phyloP scores from a whole-genome alignment of 2,113 vertebrate genomes.

The Cariama cristata region DNA sequence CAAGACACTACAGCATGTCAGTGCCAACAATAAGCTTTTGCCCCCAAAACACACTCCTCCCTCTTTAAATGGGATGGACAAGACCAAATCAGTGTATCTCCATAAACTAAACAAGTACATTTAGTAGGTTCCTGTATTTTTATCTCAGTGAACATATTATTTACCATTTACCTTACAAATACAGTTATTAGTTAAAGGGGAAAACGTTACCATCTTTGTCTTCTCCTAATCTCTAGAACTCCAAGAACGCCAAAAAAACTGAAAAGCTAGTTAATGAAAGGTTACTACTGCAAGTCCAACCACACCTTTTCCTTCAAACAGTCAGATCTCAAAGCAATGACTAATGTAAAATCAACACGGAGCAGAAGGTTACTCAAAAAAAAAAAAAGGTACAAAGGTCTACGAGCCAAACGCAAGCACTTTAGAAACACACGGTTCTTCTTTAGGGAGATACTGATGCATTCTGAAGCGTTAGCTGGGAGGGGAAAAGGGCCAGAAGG shows the following conservation, averaged over 20 bases:
- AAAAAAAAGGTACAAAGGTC: not conserved
- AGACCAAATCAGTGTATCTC: not conserved
- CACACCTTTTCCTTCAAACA: constrained; percentile 49
- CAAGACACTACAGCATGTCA: accelerated
- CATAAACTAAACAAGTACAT: not conserved
- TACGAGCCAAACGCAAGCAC: not conserved
- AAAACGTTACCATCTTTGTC: not conserved
- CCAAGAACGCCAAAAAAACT: not conserved
- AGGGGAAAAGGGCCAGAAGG: not conserved
- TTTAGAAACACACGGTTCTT: not conserved
- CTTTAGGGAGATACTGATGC: not conserved
- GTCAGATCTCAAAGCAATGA: not conserved
- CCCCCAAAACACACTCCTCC: not conserved
- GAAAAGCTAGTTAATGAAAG: not conserved
- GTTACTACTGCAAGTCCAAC: not conserved
- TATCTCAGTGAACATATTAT: not conserved
- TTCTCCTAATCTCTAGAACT: not conserved
- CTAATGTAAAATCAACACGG: not conserved
- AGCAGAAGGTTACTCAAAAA: not conserved
- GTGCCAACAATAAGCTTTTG: not conserved
- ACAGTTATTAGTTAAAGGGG: not conserved
- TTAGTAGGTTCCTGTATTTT: not conserved
- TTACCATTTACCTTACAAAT: not conserved
- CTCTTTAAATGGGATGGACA: accelerated
- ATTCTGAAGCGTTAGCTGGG: not conserved